Base-by-base conservation (phyloP, 2,113 vertebrate genomes). In the Equus quagga region DNA sequence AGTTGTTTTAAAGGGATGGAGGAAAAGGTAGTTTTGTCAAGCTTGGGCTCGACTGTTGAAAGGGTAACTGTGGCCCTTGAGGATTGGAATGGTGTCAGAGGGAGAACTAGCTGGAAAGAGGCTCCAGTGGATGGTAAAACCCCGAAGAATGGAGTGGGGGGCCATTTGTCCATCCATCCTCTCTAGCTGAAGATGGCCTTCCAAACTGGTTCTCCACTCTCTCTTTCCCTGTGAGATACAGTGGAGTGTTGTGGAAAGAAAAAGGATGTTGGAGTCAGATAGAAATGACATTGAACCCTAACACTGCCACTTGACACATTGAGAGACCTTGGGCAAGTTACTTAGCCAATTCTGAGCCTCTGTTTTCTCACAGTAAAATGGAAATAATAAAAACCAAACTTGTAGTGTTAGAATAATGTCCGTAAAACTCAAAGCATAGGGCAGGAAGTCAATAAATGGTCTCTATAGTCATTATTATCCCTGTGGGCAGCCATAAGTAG, bases 1-100 rank as follows among this genome's bases (percentile, higher is more conserved):
- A 36, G n/a, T 91, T 73, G 56, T 91, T 49, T 89, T 79, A 76
- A 96, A 75, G 33, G 18, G 7, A 90, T 36, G 67, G 89, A 60
- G 4, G 49, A 56, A 92, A 70, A 91, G 31, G 21, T 46, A 70
- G 41, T 49, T 89, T 79, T 79, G 28, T 73, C 49, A 78, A 84
- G 44, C 19, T 91, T 19, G 13, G 49, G 14, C 46, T 60, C 62
- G 17, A 64, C 24, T 65, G 33, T 81, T 36, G 65, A 78, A 56
- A 81, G 36, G 36, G 6, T 17, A 12, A 6, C 54, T 67, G 28
- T 44, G 56, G 67, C 46, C n/a, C 54, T 41, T 31, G 26, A 19
- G 36, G 21, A 8, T 67, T 69, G 67, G 17, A 18, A 13, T 11
- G 15, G 12, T 87, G 65, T 56, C 21, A n/a, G 11, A 62, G 65